These are phyloP conservation scores for Scaptomyza pallida DNA, from an alignment of 1,140 invertebrate genomes.

Conservation along the genomic window DNA sequence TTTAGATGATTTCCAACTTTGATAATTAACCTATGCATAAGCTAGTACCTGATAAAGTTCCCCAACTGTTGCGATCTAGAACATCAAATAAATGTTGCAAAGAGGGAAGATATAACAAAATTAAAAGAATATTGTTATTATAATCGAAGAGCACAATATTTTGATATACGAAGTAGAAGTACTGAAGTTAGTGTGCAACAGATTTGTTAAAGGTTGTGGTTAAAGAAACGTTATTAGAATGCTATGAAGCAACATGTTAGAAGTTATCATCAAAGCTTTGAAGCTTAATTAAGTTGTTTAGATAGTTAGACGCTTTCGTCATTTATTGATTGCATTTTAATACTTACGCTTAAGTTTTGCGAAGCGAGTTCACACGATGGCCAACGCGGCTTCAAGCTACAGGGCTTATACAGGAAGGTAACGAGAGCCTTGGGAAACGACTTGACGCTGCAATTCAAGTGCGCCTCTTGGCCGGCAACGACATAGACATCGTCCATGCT, in stretches of 20 bases:
- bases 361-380: constrained; percentile 43
- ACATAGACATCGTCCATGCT: constrained; percentile 83
- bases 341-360: constrained; percentile 73
- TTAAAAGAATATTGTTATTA: constrained; percentile 19
- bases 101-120: constrained; percentile 7
- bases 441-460: constrained; percentile 83
- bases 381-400: constrained; percentile 68
- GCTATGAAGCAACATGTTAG: no score
- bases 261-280: no score
- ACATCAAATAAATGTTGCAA: constrained; percentile 6
- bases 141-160: neutral
- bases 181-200: neutral
- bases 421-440: constrained; percentile 85
- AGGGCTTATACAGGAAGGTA: constrained; percentile 84
- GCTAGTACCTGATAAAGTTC: constrained; percentile 40
- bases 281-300: no score
- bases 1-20: neutral
- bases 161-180: neutral
- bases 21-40: constrained; percentile 3
- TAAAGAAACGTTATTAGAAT: no score
- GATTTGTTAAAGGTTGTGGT: neutral
- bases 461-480: constrained; percentile 72
- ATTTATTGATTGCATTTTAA: neutral
- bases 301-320: no score
- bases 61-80: constrained; percentile 27